Conservation (phyloP, 2,797 vertebrate species). For the Syngnathus acus region DNA sequence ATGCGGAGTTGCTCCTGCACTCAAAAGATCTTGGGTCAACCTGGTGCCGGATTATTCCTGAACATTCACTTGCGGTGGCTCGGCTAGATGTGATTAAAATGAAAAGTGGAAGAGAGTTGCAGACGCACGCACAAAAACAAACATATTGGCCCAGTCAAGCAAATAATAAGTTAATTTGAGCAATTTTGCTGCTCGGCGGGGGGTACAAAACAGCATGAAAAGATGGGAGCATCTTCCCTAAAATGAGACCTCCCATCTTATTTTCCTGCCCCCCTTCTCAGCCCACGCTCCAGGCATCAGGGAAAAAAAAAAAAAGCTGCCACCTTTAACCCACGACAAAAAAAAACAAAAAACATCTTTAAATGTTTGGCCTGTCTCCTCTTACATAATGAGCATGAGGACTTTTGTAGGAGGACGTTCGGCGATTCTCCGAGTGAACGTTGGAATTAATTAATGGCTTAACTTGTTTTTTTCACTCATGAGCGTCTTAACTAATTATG, state of each 20-base stretch:
- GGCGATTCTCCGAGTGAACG: conserved; percentile 52
- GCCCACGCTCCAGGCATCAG: conserved; percentile 12
- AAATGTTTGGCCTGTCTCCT: conserved; percentile 26
- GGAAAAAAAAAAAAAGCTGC: conserved; percentile 13
- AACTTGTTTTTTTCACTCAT: conserved; percentile 58
- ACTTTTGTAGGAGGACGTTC: conserved; percentile 26
- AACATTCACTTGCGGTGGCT: conserved; percentile 59
- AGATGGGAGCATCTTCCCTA: conserved; percentile 57
- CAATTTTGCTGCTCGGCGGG: conserved; percentile 74
- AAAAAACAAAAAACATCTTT: neutral
- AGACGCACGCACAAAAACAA: conserved; percentile 66
- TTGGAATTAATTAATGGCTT: conserved; percentile 55
- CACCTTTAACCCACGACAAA: conserved; percentile 27
- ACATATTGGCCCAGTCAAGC: conserved; percentile 80
- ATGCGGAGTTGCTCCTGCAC: conserved; percentile 18
- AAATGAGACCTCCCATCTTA: conserved; percentile 45
- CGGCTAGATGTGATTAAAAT: conserved; percentile 69
- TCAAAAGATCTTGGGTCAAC: conserved; percentile 38
- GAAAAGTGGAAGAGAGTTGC: conserved; percentile 28
- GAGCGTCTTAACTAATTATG: conserved; percentile 69
- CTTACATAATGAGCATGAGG: conserved; percentile 55
- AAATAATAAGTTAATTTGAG: conserved; percentile 85
- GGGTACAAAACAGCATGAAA: conserved; percentile 70
- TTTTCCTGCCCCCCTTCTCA: conserved; percentile 29
- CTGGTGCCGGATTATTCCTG: conserved; percentile 53